These are phyloP conservation scores for Megalops cyprinoides DNA, from an alignment of 2,797 vertebrate genomes.

Conservation along the genomic window DNA sequence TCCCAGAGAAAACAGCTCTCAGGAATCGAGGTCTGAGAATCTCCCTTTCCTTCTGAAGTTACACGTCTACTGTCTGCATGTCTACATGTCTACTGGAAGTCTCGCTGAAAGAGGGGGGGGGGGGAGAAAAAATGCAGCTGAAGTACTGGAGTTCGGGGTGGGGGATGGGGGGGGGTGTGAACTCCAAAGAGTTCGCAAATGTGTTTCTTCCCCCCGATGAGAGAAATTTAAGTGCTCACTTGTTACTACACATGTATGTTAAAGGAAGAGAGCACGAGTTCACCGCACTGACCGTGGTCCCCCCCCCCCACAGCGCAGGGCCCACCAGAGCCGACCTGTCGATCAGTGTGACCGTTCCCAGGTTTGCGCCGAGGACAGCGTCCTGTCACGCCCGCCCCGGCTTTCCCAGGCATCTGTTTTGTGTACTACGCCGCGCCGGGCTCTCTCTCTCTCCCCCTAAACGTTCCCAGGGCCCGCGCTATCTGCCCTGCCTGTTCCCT, in stretches of 20 bases:
- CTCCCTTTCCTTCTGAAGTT: slow-evolving; percentile 19
- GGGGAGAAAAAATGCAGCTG: slow-evolving; percentile 30
- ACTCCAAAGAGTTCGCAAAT: background rate
- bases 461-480: background rate
- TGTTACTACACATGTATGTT: background rate
- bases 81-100: too few species aligned
- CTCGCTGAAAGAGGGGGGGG: slow-evolving; percentile 15
- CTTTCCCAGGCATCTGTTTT: too few species aligned
- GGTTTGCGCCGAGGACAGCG: too few species aligned
- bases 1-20: slow-evolving; percentile 36
- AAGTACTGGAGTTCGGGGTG: too few species aligned
- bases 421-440: background rate
- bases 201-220: too few species aligned
- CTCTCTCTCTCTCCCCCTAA: background rate
- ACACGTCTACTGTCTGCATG: too few species aligned
- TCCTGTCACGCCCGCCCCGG: too few species aligned
- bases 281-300: too few species aligned
- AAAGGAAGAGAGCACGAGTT: background rate
- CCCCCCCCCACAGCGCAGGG: background rate
- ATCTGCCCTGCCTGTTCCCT: background rate
- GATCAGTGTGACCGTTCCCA: background rate
- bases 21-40: background rate
- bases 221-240: background rate
- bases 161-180: too few species aligned
- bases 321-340: background rate